Conservation (phyloP, 2,797 vertebrate species). For the Oreonectes daqikongensis region DNA sequence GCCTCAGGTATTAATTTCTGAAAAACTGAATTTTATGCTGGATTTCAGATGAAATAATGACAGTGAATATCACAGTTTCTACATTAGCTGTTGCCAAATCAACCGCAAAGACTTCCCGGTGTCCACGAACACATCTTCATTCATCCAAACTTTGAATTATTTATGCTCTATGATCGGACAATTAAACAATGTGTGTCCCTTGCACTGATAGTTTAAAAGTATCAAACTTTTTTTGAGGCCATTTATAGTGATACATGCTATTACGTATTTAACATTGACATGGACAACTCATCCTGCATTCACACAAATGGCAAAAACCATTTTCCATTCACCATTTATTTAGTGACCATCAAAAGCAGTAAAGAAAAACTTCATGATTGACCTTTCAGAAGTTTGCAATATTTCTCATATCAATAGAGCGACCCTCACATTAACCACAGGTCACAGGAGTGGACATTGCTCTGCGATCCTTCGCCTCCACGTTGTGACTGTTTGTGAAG, state of each 20-base stretch:
- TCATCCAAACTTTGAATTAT: background rate
- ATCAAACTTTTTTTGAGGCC: background rate
- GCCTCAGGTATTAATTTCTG: background rate
- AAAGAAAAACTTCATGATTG: constrained; percentile 11
- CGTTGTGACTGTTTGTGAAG: constrained; percentile 52
- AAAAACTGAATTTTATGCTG: constrained; percentile 1
- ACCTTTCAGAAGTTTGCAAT: constrained; percentile 35
- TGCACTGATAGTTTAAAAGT: background rate
- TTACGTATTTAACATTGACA: no score
- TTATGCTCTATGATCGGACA: background rate
- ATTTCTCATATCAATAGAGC: constrained; percentile 30
- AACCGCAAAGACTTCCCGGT: background rate
- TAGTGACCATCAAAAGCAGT: background rate
- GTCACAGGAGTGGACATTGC: constrained; percentile 19
- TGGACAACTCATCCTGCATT: no score
- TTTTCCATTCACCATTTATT: background rate
- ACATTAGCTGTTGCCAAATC: constrained; percentile 3
- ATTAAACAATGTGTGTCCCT: background rate
- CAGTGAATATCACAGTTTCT: background rate
- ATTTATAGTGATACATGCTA: background rate
- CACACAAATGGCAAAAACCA: background rate
- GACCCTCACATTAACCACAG: constrained; percentile 32
- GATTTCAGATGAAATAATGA: constrained; percentile 5
- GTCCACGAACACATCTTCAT: background rate
- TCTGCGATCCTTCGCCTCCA: constrained; percentile 61